Base-by-base conservation (phyloP, 2,113 vertebrate genomes). In the Otus sunia region DNA sequence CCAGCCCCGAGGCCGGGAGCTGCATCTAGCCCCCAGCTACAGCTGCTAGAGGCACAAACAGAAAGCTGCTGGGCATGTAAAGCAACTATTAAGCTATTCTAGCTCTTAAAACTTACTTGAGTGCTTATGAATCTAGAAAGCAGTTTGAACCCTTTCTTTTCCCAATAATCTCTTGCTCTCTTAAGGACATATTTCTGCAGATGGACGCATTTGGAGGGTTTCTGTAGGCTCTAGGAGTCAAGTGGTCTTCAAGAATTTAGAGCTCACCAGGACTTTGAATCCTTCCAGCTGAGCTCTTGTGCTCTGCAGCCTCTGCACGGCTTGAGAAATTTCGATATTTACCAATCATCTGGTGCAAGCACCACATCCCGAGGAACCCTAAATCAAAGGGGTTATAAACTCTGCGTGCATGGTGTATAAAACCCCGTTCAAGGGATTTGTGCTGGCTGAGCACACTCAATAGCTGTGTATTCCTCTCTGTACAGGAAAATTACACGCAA, bases 231-330 rank as follows among this genome's bases (percentile, higher is more conserved):
- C 15, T 16, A 82, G 55, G 63, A 91, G 69, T 85, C 45, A 82
- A 95, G 90, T 20, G 67, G 85, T 90, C 88, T 90, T 86, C 71
- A 90, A 88, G 77, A 82, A 86, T 66, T 76, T 71, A 62, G 63
- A 85, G 59, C 75, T 92, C 82, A 90, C 81, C 85, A 92, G 8
- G 45, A 59, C 52, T 81, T 37, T 47, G 80, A 90, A 67, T 56
- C 66, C 16, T 73, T 88, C 77, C 62, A 91, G 39, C 56, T 75
- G 64, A 95, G 52, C 18, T 86, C 68, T 71, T 76, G 50, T 14
- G 72, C 49, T 94, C 56, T 59, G 56, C 80, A 92, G 77, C 52
- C 53, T 78, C 91, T 68, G 59, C 1, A 1, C 2, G 1, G 56
- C 78, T 92, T 75, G 85, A 82, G 45, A 81, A 92, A 79, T 58